Evolutionary conservation across 1,140 invertebrate species (phyloP).

Genomic region (Neodiprion lecontei): DNA sequence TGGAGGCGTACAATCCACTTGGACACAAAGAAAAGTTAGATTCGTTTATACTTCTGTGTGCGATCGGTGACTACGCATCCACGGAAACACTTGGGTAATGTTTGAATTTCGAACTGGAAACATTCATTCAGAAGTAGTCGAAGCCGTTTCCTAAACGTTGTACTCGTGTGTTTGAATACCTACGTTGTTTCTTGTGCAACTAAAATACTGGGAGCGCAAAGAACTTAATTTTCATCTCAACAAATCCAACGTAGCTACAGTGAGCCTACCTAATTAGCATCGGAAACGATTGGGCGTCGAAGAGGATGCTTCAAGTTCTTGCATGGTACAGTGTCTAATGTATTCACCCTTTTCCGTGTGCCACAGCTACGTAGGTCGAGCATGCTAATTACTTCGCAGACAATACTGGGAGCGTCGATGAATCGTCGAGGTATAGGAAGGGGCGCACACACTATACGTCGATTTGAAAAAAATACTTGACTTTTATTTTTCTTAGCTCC

Average conservation of each 20-base stretch:
- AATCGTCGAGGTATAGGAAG: neutral
- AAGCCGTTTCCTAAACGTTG: too few species aligned
- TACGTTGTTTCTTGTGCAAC: too few species aligned
- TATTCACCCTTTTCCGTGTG: neutral
- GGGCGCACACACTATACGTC: neutral
- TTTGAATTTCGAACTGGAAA: too few species aligned
- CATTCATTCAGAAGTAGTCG: too few species aligned
- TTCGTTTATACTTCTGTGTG: too few species aligned
- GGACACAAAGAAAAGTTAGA: neutral
- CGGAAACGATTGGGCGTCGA: constrained; percentile 3
- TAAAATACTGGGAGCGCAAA: too few species aligned
- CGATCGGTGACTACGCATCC: too few species aligned
- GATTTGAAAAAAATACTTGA: neutral
- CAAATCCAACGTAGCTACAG: neutral
- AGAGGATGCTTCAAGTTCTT: neutral
- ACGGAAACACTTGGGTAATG: too few species aligned
- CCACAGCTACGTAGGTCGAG: constrained; percentile 1
- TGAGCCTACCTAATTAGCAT: neutral
- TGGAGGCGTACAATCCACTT: neutral
- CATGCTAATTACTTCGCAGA: constrained; percentile 5
- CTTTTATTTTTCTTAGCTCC: neutral
- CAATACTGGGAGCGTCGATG: constrained; percentile 1
- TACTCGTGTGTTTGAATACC: too few species aligned
- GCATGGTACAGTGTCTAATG: neutral
- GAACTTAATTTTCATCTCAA: neutral